Evolutionary conservation across 2,888 invertebrate species (phyloP), one percentile per base, ranked within the genome.

Genomic region (Drosophila siamana): DNA sequence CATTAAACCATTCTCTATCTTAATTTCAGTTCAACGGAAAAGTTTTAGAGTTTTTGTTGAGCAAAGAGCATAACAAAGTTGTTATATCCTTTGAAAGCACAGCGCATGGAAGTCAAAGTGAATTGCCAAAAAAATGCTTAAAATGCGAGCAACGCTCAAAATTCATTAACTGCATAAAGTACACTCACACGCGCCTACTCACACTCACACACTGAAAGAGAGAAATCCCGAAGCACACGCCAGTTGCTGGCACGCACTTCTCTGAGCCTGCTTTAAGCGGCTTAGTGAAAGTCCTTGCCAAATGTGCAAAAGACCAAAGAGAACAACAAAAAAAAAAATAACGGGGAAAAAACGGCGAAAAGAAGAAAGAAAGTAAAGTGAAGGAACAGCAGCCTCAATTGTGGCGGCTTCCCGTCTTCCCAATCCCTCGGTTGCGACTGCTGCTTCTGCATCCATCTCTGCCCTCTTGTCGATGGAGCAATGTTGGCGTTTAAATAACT

Each of bases 401-500:
- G 65, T 19, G 66, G 55, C 33, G 11, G 33, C n/a, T 33, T n/a
- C 33, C n/a, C 33, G 4, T n/a, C n/a, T 33, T 33, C n/a, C 33
- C n/a, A 4, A 11, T 33, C 11, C 4, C n/a, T n/a, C 26, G 7
- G 11, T 7, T 30, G 9, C 11, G 3, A n/a, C n/a, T n/a, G n/a
- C n/a, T n/a, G n/a, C n/a, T n/a, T n/a, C n/a, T n/a, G n/a, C n/a
- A n/a, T 1, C 30, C 7, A 6, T 7, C 26, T 5, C 62, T 41
- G 60, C 28, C 24, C 13, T 24, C 44, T 11, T 62, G 57, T 63
- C 59, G 59, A 75, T 75, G 70, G 51, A 28, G 43, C 40, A 56
- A 55, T 43, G 52, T 54, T 72, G 84, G 71, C 73, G 84, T 83
- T 86, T 82, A 88, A 88, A 82, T 86, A 82, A 88, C 88, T 83